These are phyloP conservation scores for Glyptemys insculpta DNA, from an alignment of 2,797 vertebrate genomes.

Conservation along the genomic window DNA sequence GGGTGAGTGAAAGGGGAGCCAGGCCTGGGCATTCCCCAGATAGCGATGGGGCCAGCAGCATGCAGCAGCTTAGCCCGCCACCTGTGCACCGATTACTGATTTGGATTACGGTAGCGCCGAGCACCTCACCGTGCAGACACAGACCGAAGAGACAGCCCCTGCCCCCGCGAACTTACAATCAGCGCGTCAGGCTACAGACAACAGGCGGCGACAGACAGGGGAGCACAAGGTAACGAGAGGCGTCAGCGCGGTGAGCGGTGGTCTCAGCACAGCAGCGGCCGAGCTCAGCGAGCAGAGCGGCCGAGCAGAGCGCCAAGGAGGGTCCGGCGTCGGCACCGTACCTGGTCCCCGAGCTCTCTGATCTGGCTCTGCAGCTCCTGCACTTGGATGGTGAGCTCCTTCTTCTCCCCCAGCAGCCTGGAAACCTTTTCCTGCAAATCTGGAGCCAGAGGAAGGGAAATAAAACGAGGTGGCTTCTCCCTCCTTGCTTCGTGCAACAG, in stretches of 20 bases:
- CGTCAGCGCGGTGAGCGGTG: accelerated
- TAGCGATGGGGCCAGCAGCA: no score
- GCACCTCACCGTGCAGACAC: no score
- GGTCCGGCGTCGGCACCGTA: slow-evolving; percentile 12
- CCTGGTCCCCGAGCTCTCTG: slow-evolving; percentile 80
- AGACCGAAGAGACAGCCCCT: neutral
- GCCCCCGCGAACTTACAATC: neutral
- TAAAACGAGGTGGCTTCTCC: neutral
- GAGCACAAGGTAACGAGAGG: neutral
- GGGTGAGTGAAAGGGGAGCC: neutral
- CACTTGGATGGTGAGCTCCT: slow-evolving; percentile 79
- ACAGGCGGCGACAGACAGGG: neutral
- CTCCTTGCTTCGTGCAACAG: neutral
- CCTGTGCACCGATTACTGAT: neutral
- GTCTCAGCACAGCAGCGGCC: neutral
- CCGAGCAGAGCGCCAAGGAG: no score
- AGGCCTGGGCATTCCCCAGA: neutral
- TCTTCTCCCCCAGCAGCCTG: slow-evolving; percentile 81
- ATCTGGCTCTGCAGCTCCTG: slow-evolving; percentile 79
- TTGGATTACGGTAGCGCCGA: no score
- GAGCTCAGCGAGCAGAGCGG: neutral
- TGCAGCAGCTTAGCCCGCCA: no score
- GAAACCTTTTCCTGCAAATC: slow-evolving; percentile 83
- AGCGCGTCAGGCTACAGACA: no score
- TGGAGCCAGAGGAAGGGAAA: neutral